Evolutionary conservation across 2,888 invertebrate genomes (phyloP).

Genomic region (Drosophila conformis): DNA sequence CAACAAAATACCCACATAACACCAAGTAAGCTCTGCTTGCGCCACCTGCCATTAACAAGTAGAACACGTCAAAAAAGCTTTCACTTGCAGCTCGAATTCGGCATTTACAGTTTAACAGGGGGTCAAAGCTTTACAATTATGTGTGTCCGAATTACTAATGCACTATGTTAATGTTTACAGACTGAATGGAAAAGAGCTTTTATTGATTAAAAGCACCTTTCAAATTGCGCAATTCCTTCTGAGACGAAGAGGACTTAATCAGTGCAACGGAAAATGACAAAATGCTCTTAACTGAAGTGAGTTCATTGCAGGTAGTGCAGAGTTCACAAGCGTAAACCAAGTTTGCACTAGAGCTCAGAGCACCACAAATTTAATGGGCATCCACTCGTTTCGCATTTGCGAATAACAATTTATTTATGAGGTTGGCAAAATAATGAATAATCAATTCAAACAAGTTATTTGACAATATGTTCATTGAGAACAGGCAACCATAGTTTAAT

Average conservation of each 20-base stretch:
- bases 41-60: conserved; percentile 13
- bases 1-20: not conserved
- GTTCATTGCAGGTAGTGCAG: not conserved
- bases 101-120: conserved; percentile 7
- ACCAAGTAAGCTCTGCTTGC: not conserved
- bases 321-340: not conserved
- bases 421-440: not conserved
- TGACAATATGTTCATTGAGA: not conserved
- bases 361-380: not conserved
- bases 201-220: not conserved
- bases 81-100: not conserved
- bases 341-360: not conserved
- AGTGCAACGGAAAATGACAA: too few relatives aligned
- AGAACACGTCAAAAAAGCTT: not conserved
- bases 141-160: not conserved
- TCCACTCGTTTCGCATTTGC: not conserved
- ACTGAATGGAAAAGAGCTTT: not conserved
- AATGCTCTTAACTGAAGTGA: not conserved
- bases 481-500: not conserved
- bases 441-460: not conserved
- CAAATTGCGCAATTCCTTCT: not conserved
- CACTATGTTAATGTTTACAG: not conserved
- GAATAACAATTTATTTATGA: not conserved
- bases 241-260: too few relatives aligned
- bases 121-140: not conserved